Percentiles rank a stretch among this genome's conserved stretches.
phyloP scores from a whole-genome alignment of 2,888 invertebrate genomes.

The Orchesellides sinensis region DNA sequence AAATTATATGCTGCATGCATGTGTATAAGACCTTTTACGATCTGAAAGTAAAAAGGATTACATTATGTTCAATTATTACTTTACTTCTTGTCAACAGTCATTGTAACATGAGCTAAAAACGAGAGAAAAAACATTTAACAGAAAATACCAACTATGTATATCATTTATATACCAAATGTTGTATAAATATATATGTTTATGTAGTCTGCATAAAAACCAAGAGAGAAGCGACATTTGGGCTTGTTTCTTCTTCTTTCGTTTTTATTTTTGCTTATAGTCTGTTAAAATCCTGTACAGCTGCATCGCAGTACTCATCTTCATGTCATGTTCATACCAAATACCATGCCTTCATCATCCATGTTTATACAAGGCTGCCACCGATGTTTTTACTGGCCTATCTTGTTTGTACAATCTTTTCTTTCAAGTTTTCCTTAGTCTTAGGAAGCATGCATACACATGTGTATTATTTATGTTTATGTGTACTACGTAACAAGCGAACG shows the following conservation, averaged over 20 bases:
- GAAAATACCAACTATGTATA: conserved; percentile 19
- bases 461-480: conserved; percentile 16
- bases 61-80: conserved; percentile 33
- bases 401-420: conserved; percentile 30
- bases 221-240: conserved; percentile 55
- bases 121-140: not conserved
- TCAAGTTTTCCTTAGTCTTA: too few species aligned
- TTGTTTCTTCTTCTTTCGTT: conserved; percentile 32
- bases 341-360: conserved; percentile 14
- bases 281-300: not conserved
- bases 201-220: conserved; percentile 34
- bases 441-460: not conserved
- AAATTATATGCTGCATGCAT: conserved; percentile 40
- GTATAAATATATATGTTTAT: not conserved
- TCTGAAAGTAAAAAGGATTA: conserved; percentile 32
- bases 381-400: conserved; percentile 38
- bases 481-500: not conserved
- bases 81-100: conserved; percentile 45
- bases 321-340: conserved; percentile 20
- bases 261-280: not conserved
- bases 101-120: conserved; percentile 27
- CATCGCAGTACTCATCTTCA: too few species aligned
- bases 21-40: too few species aligned
- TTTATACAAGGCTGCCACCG: conserved; percentile 20
- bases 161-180: too few species aligned